Conservation (phyloP, 2,797 vertebrate genomes). For the Falco rusticolus region DNA sequence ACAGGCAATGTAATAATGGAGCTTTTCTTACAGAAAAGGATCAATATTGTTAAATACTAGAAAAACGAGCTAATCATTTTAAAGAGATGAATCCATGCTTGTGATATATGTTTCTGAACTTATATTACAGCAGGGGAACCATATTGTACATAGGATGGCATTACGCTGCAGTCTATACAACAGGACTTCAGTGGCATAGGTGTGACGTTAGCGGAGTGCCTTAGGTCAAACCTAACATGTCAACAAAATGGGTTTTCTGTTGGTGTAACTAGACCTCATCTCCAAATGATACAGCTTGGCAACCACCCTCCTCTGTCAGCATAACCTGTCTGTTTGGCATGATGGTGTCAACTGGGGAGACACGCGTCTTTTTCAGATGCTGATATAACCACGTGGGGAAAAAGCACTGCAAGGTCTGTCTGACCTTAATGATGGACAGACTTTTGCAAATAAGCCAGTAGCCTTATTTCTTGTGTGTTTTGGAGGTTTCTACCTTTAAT, state of each 20-base stretch:
- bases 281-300: background rate
- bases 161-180: background rate
- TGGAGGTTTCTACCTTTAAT: slow-evolving; percentile 44
- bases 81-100: background rate
- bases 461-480: slow-evolving; percentile 25
- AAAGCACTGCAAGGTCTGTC: background rate
- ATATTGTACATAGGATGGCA: background rate
- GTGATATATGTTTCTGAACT: background rate
- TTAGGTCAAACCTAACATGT: slow-evolving; percentile 27
- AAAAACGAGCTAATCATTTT: background rate
- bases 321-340: background rate
- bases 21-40: background rate
- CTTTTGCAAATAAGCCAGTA: slow-evolving; percentile 12
- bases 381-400: background rate
- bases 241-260: slow-evolving; percentile 12
- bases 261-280: slow-evolving; percentile 35
- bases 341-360: background rate
- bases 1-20: background rate
- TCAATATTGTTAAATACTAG: background rate
- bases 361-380: background rate
- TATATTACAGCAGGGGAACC: background rate
- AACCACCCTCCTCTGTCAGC: background rate
- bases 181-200: background rate
- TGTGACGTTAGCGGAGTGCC: slow-evolving; percentile 4
- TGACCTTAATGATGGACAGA: slow-evolving; percentile 4